Conservation (phyloP, 2,797 vertebrate species). For the Discoglossus pictus region DNA sequence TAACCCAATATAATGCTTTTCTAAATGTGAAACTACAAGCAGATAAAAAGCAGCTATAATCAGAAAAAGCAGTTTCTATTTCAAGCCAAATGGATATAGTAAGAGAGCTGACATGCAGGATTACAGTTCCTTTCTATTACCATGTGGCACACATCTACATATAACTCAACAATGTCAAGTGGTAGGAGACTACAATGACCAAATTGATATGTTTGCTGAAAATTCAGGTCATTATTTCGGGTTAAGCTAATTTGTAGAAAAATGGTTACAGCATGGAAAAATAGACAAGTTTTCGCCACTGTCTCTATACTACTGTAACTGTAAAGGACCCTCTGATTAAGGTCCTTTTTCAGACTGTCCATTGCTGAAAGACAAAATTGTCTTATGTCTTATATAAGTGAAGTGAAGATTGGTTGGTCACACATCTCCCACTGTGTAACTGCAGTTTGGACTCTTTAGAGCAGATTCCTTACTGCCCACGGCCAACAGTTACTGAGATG, state of each 20-base stretch:
- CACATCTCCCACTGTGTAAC: conserved; percentile 31
- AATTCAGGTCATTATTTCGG: conserved; percentile 18
- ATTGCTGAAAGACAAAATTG: conserved; percentile 49
- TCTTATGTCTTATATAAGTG: conserved; percentile 39
- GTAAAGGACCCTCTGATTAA: conserved; percentile 56
- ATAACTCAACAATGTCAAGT: conserved; percentile 25
- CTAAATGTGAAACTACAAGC: conserved; percentile 12
- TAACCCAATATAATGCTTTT: conserved; percentile 15
- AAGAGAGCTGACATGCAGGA: background rate
- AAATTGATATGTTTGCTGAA: conserved; percentile 43
- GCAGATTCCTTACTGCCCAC: conserved; percentile 29
- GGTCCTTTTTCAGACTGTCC: conserved; percentile 57
- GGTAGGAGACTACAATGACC: conserved; percentile 21
- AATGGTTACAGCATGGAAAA: conserved; percentile 44
- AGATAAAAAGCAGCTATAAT: conserved; percentile 8
- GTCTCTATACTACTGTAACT: no score
- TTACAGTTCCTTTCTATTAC: conserved; percentile 3
- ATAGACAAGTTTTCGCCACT: conserved; percentile 42
- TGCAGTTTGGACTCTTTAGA: conserved; percentile 19
- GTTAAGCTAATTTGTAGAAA: conserved; percentile 43
- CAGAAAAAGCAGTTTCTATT: conserved; percentile 11
- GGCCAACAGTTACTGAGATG: conserved; percentile 13
- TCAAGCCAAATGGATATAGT: background rate
- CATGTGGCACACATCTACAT: conserved; percentile 6
- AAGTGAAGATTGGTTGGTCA: conserved; percentile 14